Conservation (phyloP, 2,113 vertebrate species). For the Odobenus rosmarus region DNA sequence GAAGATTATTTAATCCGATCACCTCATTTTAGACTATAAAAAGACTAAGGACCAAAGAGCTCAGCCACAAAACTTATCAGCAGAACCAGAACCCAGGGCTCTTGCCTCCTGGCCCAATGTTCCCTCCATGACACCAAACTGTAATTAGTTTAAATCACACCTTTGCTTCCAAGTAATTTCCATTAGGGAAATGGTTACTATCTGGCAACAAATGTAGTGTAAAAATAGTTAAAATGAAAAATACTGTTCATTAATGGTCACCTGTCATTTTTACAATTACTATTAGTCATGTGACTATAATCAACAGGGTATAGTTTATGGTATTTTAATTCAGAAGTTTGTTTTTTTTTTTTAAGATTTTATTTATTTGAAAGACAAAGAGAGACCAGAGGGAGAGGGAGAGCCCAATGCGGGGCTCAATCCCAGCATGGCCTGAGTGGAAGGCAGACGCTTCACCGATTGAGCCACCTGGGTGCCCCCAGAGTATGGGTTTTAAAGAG, state of each 20-base stretch:
- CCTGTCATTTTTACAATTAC: not conserved
- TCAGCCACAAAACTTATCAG: not conserved
- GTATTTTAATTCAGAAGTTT: not conserved
- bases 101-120: not conserved
- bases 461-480: not conserved
- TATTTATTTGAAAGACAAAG: not conserved
- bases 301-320: not conserved
- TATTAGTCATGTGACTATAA: not conserved
- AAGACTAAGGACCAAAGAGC: not conserved
- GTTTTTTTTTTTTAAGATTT: not conserved
- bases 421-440: not conserved
- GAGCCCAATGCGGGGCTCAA: not conserved
- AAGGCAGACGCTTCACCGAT: not conserved
- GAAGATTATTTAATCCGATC: slow-evolving; percentile 4
- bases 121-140: not conserved
- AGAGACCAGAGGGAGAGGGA: not conserved
- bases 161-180: not conserved
- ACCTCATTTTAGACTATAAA: not conserved
- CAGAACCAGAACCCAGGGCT: not conserved
- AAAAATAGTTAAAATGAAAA: slow-evolving; percentile 38
- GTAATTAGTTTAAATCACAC: not conserved
- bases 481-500: not conserved
- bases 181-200: not conserved
- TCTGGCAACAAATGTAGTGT: not conserved
- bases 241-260: not conserved